phyloP scores from a whole-genome alignment of 2,888 invertebrate genomes.

The Myopa tessellatipennis region DNA sequence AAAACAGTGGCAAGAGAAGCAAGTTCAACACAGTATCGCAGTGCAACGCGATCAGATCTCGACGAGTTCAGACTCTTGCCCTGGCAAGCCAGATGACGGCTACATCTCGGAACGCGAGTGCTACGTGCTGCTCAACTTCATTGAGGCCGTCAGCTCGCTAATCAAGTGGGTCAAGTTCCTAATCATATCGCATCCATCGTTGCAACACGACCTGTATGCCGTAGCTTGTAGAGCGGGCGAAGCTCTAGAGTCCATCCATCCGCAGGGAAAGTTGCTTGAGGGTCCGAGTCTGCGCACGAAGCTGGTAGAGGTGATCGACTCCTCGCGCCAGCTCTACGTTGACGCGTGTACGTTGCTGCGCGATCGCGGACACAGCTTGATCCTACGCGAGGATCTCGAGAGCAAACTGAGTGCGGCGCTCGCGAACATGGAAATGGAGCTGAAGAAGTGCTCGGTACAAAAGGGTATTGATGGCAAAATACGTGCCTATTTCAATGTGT shows the following conservation, averaged over 20 bases:
- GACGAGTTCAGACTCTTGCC: constrained; percentile 59
- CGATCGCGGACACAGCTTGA: constrained; percentile 76
- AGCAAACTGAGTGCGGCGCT: constrained; percentile 76
- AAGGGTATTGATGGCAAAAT: constrained; percentile 65
- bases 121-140: constrained; percentile 76
- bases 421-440: constrained; percentile 78
- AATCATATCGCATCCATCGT: constrained; percentile 75
- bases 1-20: constrained; percentile 88
- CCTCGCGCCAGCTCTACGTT: constrained; percentile 74
- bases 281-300: constrained; percentile 79
- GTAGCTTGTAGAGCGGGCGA: constrained; percentile 79
- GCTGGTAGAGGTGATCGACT: constrained; percentile 73
- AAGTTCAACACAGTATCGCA: constrained; percentile 72
- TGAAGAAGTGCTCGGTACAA: constrained; percentile 75
- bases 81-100: constrained; percentile 64
- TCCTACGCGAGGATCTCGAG: constrained; percentile 76
- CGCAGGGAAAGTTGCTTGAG: constrained; percentile 83
- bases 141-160: constrained; percentile 86
- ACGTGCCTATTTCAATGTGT: constrained; percentile 66
- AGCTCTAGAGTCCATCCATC: constrained; percentile 80
- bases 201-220: constrained; percentile 81
- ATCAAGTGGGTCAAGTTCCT: constrained; percentile 84
- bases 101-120: constrained; percentile 69
- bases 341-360: constrained; percentile 78
- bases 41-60: constrained; percentile 69